Conservation (phyloP, 1,140 invertebrate genomes). For the Lasioglossum albipes region DNA sequence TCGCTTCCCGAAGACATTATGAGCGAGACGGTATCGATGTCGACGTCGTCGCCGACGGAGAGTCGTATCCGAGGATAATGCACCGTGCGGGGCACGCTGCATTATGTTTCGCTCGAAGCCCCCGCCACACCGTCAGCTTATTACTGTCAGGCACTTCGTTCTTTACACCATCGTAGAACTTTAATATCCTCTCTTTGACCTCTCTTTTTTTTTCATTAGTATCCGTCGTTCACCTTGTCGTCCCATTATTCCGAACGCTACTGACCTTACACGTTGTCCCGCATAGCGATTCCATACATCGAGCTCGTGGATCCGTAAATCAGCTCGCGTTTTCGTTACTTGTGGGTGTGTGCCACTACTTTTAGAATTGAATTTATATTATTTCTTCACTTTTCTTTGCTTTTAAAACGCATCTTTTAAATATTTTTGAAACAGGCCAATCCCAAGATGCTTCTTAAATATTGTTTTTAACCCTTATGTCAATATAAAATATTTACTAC, state of each 20-base stretch:
- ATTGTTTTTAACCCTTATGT: too few relatives aligned
- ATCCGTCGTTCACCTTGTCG: background rate
- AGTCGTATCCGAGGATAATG: slow-evolving; percentile 22
- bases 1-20: background rate
- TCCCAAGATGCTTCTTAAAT: too few relatives aligned
- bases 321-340: too few relatives aligned
- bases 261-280: background rate
- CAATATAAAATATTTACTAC: too few relatives aligned
- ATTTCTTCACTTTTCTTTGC: too few relatives aligned
- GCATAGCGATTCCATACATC: background rate
- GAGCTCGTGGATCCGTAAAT: too few relatives aligned
- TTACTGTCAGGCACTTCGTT: slow-evolving; percentile 56
- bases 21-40: background rate
- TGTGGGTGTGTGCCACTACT: too few relatives aligned
- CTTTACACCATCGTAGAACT: slow-evolving; percentile 69
- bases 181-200: slow-evolving; percentile 36
- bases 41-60: slow-evolving; percentile 8
- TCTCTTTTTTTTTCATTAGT: slow-evolving; percentile 20
- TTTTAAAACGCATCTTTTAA: too few relatives aligned
- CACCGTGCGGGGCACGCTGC: slow-evolving; percentile 3
- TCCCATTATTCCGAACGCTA: background rate
- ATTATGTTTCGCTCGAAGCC: slow-evolving; percentile 20
- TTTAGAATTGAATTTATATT: too few relatives aligned
- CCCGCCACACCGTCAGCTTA: slow-evolving; percentile 26
- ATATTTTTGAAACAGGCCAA: too few relatives aligned